These are phyloP conservation scores for Dicycla oo DNA, from an alignment of 2,888 invertebrate genomes.

Conservation along the genomic window DNA sequence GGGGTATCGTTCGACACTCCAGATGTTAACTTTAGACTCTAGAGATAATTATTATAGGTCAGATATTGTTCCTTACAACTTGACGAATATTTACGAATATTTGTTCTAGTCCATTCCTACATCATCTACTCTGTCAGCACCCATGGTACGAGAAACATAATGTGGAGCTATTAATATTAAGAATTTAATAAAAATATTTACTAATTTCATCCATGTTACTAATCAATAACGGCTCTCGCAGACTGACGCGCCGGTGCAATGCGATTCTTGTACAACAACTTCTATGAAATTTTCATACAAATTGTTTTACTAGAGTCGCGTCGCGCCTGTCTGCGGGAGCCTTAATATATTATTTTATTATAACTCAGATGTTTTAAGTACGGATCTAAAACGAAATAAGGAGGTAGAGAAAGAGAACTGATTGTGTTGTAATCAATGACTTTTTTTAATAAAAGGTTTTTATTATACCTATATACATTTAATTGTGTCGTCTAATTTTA, in stretches of 20 bases:
- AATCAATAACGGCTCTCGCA: too few species aligned
- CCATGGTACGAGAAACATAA: constrained; percentile 28
- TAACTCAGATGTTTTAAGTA: background rate
- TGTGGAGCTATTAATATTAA: constrained; percentile 8
- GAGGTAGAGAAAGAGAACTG: constrained; percentile 5
- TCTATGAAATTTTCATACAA: too few species aligned
- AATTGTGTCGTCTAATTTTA: background rate
- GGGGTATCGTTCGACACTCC: too few species aligned
- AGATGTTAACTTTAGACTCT: background rate
- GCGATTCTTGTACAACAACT: too few species aligned
- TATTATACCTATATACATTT: too few species aligned
- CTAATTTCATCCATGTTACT: background rate
- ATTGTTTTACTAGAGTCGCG: too few species aligned
- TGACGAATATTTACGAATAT: background rate
- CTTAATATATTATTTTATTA: background rate
- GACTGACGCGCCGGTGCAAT: too few species aligned
- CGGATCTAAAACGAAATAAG: constrained; percentile 1
- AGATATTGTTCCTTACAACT: background rate
- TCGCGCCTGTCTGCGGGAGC: too few species aligned
- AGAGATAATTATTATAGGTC: background rate
- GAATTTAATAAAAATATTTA: background rate
- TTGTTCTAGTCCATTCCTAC: background rate
- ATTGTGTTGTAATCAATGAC: constrained; percentile 12
- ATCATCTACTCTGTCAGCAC: background rate
- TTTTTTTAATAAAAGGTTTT: constrained; percentile 24